Conservation (phyloP, 2,113 vertebrate genomes). For the Sminthopsis crassicaudata region DNA sequence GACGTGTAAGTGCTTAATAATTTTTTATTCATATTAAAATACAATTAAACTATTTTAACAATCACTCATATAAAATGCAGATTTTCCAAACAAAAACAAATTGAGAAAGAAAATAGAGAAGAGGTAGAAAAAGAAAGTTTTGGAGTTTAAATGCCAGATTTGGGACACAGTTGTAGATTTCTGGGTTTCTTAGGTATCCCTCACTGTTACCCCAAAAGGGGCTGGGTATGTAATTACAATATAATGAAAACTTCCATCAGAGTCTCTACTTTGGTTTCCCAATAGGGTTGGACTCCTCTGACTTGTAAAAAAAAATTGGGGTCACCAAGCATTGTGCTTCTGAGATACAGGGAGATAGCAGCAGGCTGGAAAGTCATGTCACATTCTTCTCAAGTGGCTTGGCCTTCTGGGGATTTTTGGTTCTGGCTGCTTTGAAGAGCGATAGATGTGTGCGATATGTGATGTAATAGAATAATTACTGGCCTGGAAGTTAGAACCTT, state of each 20-base stretch:
- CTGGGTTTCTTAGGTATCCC: background rate
- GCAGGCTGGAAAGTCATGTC: background rate
- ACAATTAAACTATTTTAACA: background rate
- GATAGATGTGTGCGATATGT: too few species aligned
- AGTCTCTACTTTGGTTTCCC: background rate
- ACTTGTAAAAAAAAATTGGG: background rate
- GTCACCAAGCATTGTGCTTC: background rate
- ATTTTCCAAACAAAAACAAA: conserved; percentile 18
- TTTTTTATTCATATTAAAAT: background rate
- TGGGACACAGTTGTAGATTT: background rate
- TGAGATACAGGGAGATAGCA: background rate
- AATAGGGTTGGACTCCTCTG: background rate
- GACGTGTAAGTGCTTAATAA: background rate
- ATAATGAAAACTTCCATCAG: background rate
- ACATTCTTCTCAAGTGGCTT: background rate
- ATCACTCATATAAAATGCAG: background rate
- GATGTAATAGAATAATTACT: background rate
- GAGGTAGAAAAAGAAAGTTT: background rate
- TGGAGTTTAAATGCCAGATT: background rate
- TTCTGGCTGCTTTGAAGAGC: conserved; percentile 35
- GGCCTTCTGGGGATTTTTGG: background rate
- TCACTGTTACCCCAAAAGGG: background rate
- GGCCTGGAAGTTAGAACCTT: background rate
- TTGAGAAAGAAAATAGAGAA: background rate
- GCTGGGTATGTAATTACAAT: background rate